phyloP scores from a whole-genome alignment of 2,888 invertebrate species.

The Digitonthophagus gazella region DNA sequence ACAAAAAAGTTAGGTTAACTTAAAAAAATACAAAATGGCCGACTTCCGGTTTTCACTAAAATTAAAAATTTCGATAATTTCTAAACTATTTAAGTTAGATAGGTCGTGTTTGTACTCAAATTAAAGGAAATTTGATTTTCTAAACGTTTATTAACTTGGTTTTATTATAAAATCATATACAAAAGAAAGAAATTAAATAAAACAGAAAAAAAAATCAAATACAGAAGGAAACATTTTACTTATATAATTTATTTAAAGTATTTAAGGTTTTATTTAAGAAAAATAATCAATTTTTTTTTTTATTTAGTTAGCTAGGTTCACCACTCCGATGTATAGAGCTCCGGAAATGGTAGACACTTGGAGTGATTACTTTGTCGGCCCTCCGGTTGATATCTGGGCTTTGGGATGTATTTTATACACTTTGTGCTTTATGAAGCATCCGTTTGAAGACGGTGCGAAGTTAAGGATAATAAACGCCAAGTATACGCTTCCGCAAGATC shows the following conservation, averaged over 20 bases:
- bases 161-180: no score
- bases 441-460: conserved; percentile 95
- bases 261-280: neutral
- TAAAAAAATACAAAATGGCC: no score
- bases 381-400: conserved; percentile 94
- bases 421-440: conserved; percentile 91
- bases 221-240: neutral
- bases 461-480: conserved; percentile 95
- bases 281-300: conserved; percentile 15
- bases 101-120: no score
- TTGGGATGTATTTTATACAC: conserved; percentile 93
- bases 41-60: no score
- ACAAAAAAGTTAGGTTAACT: no score
- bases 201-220: neutral
- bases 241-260: neutral
- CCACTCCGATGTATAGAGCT: conserved; percentile 94
- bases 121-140: no score
- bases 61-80: no score
- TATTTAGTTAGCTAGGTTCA: conserved; percentile 70
- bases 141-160: no score
- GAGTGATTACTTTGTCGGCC: conserved; percentile 90
- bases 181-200: no score
- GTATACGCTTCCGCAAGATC: conserved; percentile 81
- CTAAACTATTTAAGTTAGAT: no score
- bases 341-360: conserved; percentile 99